These are phyloP conservation scores for Orius laevigatus DNA, from an alignment of 1,140 invertebrate species.

Conservation along the genomic window DNA sequence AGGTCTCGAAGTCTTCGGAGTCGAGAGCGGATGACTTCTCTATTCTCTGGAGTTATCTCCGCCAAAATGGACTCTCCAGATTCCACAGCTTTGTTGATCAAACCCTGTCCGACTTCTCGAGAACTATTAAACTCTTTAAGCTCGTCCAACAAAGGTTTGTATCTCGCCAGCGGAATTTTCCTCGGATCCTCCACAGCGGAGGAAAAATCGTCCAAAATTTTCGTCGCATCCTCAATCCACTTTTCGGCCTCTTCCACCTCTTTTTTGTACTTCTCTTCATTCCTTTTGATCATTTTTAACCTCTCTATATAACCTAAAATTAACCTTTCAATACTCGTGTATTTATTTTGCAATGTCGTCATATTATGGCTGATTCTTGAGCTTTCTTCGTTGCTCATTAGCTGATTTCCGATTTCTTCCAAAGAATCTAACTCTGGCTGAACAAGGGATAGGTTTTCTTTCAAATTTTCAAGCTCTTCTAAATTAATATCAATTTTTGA, in stretches of 20 bases:
- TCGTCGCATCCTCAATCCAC: slow-evolving; percentile 61
- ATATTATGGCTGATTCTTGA: slow-evolving; percentile 63
- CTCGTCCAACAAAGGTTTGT: slow-evolving; percentile 46
- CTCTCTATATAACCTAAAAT: slow-evolving; percentile 24
- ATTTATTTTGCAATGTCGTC: slow-evolving; percentile 55
- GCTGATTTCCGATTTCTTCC: slow-evolving; percentile 46
- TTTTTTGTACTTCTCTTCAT: slow-evolving; percentile 37
- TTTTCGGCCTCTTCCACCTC: slow-evolving; percentile 52
- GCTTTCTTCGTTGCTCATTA: slow-evolving; percentile 61
- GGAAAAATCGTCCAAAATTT: slow-evolving; percentile 49
- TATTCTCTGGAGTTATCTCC: slow-evolving; percentile 66
- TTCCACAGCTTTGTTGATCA: slow-evolving; percentile 66
- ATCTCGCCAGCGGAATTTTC: slow-evolving; percentile 39
- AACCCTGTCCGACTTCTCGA: slow-evolving; percentile 56
- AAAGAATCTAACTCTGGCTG: slow-evolving; percentile 48
- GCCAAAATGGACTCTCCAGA: slow-evolving; percentile 75
- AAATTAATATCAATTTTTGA: slow-evolving; percentile 55
- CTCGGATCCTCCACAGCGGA: slow-evolving; percentile 39
- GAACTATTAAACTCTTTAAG: slow-evolving; percentile 55
- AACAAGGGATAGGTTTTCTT: slow-evolving; percentile 43
- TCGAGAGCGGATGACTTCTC: slow-evolving; percentile 68
- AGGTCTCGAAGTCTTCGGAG: slow-evolving; percentile 60
- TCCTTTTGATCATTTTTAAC: slow-evolving; percentile 25
- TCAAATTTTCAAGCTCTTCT: slow-evolving; percentile 42
- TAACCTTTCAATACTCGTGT: slow-evolving; percentile 57